Conservation (phyloP, 2,888 invertebrate genomes). For the Andrena chrysosceles region DNA sequence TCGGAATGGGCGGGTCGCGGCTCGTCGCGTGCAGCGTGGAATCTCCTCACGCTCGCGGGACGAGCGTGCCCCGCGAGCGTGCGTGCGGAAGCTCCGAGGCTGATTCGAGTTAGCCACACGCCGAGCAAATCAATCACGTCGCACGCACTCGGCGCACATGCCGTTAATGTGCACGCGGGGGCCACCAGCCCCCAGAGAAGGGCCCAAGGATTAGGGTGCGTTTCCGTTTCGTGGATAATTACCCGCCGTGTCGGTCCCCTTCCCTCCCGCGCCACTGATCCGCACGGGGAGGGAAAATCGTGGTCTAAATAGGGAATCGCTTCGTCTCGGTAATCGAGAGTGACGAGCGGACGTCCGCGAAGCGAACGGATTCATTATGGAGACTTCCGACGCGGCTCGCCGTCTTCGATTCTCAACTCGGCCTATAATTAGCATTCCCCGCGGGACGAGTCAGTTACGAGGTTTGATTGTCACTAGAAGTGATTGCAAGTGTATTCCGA, state of each 20-base stretch:
- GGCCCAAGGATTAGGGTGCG: constrained; percentile 74
- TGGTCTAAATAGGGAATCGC: constrained; percentile 40
- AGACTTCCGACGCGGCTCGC: background rate
- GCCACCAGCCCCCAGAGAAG: constrained; percentile 71
- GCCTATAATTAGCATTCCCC: constrained; percentile 22
- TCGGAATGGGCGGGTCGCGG: background rate
- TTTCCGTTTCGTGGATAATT: constrained; percentile 79
- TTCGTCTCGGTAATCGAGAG: constrained; percentile 23
- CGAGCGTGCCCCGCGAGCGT: background rate
- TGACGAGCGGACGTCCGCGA: constrained; percentile 22
- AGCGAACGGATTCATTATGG: constrained; percentile 23
- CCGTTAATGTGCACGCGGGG: constrained; percentile 80
- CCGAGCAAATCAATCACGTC: constrained; percentile 83
- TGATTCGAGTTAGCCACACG: constrained; percentile 77
- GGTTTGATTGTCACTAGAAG: background rate
- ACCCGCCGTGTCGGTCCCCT: constrained; percentile 51
- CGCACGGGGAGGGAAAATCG: constrained; percentile 2
- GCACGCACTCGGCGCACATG: constrained; percentile 82
- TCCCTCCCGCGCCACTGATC: constrained; percentile 40
- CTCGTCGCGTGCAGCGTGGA: background rate
- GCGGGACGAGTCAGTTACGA: background rate
- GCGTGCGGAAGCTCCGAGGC: constrained; percentile 42
- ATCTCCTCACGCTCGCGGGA: background rate
- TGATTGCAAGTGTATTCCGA: background rate
- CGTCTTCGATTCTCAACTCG: constrained; percentile 14